These are phyloP conservation scores for Coelopa frigida DNA, from an alignment of 1,140 invertebrate species.

Conservation along the genomic window DNA sequence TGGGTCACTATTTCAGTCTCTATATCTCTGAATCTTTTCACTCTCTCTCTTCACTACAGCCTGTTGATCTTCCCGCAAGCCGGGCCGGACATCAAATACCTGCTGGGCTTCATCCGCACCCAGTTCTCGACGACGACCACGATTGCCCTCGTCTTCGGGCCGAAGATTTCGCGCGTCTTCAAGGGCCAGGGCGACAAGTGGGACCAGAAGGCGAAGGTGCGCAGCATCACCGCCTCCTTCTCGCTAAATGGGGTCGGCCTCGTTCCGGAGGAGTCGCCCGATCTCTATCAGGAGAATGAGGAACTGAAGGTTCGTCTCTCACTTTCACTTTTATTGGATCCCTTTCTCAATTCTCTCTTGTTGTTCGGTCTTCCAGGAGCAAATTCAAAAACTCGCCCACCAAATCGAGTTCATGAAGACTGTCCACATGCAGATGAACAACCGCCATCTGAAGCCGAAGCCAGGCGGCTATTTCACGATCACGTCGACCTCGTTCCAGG, in stretches of 20 bases:
- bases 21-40: too few species aligned
- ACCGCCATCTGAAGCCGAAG: constrained; percentile 77
- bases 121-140: constrained; percentile 82
- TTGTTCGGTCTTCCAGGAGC: constrained; percentile 54
- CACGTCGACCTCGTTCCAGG: constrained; percentile 45
- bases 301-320: constrained; percentile 67
- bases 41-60: constrained; percentile 12
- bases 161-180: constrained; percentile 74
- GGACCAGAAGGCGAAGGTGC: constrained; percentile 69
- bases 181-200: constrained; percentile 79
- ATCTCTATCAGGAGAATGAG: constrained; percentile 83
- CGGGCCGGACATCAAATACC: constrained; percentile 82
- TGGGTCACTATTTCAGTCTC: too few species aligned
- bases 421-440: constrained; percentile 86
- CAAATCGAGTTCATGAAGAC: constrained; percentile 91
- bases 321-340: not conserved
- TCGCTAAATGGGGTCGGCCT: constrained; percentile 76
- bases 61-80: constrained; percentile 76
- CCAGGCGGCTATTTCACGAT: constrained; percentile 69
- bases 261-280: constrained; percentile 67
- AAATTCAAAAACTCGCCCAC: constrained; percentile 81
- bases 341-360: not conserved
- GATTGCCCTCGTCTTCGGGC: constrained; percentile 74
- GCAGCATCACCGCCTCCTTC: constrained; percentile 75
- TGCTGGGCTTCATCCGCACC: constrained; percentile 77